phyloP scores from a whole-genome alignment of 2,797 vertebrate species.

The Holocentrus rufus region DNA sequence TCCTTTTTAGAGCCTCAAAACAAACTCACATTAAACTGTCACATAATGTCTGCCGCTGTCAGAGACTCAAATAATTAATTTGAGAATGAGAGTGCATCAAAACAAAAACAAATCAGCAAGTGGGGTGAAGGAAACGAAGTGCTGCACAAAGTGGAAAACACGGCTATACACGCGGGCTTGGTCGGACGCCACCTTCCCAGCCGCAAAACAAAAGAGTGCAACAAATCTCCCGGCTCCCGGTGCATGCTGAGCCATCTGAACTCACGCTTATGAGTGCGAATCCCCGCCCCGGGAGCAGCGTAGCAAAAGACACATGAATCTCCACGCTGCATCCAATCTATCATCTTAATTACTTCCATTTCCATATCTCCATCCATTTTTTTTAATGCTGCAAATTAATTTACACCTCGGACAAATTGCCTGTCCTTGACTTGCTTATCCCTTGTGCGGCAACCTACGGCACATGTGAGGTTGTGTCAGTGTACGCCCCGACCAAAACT shows the following conservation, averaged over 20 bases:
- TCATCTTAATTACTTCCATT: slow-evolving; percentile 85
- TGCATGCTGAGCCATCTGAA: slow-evolving; percentile 63
- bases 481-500: slow-evolving; percentile 45
- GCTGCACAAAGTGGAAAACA: background rate
- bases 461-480: slow-evolving; percentile 41
- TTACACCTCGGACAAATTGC: slow-evolving; percentile 77
- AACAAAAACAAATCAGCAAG: background rate
- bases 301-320: slow-evolving; percentile 71
- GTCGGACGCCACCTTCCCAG: slow-evolving; percentile 3
- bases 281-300: slow-evolving; percentile 60
- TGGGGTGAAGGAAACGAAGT: background rate
- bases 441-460: slow-evolving; percentile 49
- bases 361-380: slow-evolving; percentile 74
- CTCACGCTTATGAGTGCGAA: slow-evolving; percentile 51
- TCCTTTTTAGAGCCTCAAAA: background rate
- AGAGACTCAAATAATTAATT: too few species aligned
- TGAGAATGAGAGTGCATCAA: too few species aligned
- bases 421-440: slow-evolving; percentile 75
- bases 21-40: too few species aligned
- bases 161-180: background rate
- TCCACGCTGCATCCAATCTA: slow-evolving; percentile 76
- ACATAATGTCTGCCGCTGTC: too few species aligned
- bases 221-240: slow-evolving; percentile 36
- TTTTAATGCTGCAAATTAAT: slow-evolving; percentile 78
- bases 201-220: slow-evolving; percentile 46